A percentile compares a stretch with the other conserved stretches of the same genome.
phyloP scores from a whole-genome alignment of 2,113 vertebrate species.

The Cyanistes caeruleus region DNA sequence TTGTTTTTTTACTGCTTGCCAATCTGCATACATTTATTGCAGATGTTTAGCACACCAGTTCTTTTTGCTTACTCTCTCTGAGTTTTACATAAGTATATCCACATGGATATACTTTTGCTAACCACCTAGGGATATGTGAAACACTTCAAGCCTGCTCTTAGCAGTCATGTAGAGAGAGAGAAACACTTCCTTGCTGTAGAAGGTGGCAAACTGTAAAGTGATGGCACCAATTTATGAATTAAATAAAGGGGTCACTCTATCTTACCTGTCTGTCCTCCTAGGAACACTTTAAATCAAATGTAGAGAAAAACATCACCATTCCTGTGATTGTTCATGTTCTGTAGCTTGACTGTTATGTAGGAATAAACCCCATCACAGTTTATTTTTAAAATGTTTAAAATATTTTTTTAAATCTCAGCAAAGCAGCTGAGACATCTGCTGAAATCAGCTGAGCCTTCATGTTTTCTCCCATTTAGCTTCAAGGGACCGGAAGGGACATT shows the following conservation, averaged over 20 bases:
- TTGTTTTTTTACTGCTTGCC: not conserved
- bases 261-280: not conserved
- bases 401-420: too few relatives aligned
- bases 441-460: not conserved
- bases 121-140: not conserved
- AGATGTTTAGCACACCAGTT: not conserved
- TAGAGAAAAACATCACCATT: not conserved
- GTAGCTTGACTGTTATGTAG: not conserved
- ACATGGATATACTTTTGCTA: not conserved
- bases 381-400: not conserved
- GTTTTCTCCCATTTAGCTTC: not conserved
- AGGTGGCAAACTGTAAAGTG: not conserved
- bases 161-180: not conserved
- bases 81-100: not conserved
- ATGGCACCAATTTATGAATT: not conserved
- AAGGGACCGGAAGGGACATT: not conserved
- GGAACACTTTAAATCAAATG: not conserved
- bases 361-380: not conserved
- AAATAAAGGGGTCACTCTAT: not conserved
- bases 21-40: not conserved
- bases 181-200: not conserved
- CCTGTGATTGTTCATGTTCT: not conserved
- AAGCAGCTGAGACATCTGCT: not conserved
- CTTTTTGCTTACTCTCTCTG: not conserved
- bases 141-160: not conserved